Evolutionary conservation across 2,888 invertebrate species (phyloP).

Genomic region (Scaptodrosophila latifasciaeformis): DNA sequence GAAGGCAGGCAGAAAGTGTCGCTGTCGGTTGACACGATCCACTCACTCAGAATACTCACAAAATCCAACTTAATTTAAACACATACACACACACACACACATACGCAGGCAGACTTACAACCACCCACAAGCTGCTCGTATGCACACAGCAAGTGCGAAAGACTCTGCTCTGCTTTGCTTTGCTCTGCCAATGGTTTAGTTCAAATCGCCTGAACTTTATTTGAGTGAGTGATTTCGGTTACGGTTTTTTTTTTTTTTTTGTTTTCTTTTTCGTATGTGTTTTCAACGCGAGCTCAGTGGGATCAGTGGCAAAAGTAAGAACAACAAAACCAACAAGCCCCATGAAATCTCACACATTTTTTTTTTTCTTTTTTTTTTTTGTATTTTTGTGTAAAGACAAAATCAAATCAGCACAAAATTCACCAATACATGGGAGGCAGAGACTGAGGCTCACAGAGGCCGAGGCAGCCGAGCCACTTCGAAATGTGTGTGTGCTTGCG

Average conservation of each 20-base stretch:
- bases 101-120: too few species aligned
- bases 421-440: constrained; percentile 15
- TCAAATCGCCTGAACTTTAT: neutral
- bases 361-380: neutral
- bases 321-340: neutral
- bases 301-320: constrained; percentile 13
- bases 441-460: constrained; percentile 13
- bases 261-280: constrained; percentile 14
- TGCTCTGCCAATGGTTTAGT: neutral
- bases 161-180: neutral
- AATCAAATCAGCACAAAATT: constrained; percentile 30
- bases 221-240: constrained; percentile 28
- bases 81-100: neutral
- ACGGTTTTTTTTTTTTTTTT: constrained; percentile 3
- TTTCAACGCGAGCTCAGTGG: constrained; percentile 16
- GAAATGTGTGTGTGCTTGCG: neutral
- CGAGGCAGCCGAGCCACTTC: neutral
- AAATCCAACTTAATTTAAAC: too few species aligned
- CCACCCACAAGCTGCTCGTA: too few species aligned
- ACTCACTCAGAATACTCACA: too few species aligned
- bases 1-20: neutral
- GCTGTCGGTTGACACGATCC: neutral
- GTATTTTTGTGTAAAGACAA: constrained; percentile 5
- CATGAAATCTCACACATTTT: constrained; percentile 23
- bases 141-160: neutral